Evolutionary conservation across 2,113 vertebrate genomes (phyloP).

Genomic region (Leuciscus idus): DNA sequence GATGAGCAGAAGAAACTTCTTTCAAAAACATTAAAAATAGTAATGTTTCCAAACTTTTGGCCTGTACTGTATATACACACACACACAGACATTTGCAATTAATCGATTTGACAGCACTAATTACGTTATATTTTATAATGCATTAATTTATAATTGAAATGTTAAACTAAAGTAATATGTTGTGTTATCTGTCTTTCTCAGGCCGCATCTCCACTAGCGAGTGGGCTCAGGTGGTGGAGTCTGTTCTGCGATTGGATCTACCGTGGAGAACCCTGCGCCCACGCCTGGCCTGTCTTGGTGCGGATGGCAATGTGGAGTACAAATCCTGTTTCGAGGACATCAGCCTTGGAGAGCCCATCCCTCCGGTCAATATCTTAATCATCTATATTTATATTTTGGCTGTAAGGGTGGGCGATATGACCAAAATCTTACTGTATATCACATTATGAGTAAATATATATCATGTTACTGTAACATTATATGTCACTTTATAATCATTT

Average conservation of each 20-base stretch:
- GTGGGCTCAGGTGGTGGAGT: conserved; percentile 86
- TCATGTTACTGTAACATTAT: background rate
- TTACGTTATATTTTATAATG: background rate
- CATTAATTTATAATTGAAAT: background rate
- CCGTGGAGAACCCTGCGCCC: conserved; percentile 90
- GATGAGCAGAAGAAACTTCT: no score
- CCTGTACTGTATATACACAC: no score
- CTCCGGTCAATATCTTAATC: conserved; percentile 74
- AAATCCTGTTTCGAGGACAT: conserved; percentile 87
- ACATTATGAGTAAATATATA: background rate
- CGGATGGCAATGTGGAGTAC: conserved; percentile 83
- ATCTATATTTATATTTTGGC: background rate
- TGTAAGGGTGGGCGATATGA: background rate
- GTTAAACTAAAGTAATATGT: background rate
- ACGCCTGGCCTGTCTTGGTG: conserved; percentile 72
- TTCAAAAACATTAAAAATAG: no score
- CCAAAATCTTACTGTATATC: background rate
- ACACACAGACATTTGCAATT: no score
- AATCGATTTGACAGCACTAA: no score
- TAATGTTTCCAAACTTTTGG: no score
- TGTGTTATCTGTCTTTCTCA: conserved; percentile 62
- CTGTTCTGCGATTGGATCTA: conserved; percentile 84
- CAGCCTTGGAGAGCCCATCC: conserved; percentile 76
- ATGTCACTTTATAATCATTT: background rate
- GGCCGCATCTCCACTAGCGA: conserved; percentile 83